Conservation (phyloP, 2,797 vertebrate species). For the Sitta carolinensis region DNA sequence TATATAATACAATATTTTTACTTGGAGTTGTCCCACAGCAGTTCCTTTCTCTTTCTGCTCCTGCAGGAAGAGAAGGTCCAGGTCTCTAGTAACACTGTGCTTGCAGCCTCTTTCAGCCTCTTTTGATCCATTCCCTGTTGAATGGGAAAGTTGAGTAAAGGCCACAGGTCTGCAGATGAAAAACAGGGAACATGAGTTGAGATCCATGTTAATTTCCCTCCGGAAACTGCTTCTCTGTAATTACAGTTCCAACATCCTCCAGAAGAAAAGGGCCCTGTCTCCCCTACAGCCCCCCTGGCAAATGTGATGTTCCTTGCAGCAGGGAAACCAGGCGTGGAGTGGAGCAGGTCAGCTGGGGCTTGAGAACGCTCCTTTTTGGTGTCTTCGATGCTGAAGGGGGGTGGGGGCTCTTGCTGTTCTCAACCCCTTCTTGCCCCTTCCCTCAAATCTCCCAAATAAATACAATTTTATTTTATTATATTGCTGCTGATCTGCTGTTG, state of each 20-base stretch:
- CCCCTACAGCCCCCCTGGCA: slow-evolving; percentile 22
- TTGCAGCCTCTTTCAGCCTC: neutral
- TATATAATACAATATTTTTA: neutral
- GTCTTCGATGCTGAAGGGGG: neutral
- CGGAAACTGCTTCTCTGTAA: slow-evolving; percentile 56
- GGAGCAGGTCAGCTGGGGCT: slow-evolving; percentile 66
- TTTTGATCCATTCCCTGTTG: neutral
- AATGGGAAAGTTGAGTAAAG: neutral
- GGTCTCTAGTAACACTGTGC: neutral
- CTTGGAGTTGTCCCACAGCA: neutral
- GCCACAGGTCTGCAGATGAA: slow-evolving; percentile 32
- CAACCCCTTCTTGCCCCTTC: neutral
- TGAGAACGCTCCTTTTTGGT: slow-evolving; percentile 52
- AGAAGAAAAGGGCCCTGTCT: slow-evolving; percentile 54
- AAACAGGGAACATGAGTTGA: slow-evolving; percentile 28
- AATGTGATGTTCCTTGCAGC: slow-evolving; percentile 32
- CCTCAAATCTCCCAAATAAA: slow-evolving; percentile 46
- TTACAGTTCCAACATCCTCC: slow-evolving; percentile 58
- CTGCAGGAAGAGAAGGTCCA: neutral
- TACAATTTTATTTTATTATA: slow-evolving; percentile 66
- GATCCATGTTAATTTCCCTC: slow-evolving; percentile 44
- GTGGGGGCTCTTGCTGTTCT: neutral
- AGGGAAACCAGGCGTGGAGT: slow-evolving; percentile 14
- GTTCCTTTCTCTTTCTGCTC: neutral
- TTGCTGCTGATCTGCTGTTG: slow-evolving; percentile 62